phyloP scores from a whole-genome alignment of 2,113 vertebrate species.

The Sardina pilchardus region DNA sequence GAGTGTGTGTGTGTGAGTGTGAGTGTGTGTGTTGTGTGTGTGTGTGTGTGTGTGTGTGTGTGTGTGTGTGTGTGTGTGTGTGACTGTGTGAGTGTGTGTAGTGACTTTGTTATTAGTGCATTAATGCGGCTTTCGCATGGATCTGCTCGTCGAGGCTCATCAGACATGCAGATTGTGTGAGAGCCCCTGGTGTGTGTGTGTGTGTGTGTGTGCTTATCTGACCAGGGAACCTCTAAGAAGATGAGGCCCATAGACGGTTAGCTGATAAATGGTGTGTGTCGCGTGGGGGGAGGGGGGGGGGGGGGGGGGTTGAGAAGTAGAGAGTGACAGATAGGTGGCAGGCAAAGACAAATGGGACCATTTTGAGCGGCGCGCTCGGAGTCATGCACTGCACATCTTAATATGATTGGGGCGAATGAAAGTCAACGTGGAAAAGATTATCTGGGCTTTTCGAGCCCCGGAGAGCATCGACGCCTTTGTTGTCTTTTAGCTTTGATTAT shows the following conservation, averaged over 20 bases:
- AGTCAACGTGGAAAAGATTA: slow-evolving; percentile 6
- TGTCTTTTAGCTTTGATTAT: neutral
- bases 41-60: neutral
- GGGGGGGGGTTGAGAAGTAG: neutral
- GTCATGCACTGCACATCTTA: slow-evolving; percentile 20
- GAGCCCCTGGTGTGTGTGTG: neutral
- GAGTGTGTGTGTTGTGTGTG: neutral
- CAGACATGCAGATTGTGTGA: neutral
- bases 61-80: neutral
- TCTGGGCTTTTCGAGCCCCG: neutral
- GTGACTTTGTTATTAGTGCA: neutral
- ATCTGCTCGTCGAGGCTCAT: neutral
- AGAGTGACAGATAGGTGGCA: slow-evolving; percentile 36
- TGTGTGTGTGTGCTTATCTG: slow-evolving; percentile 18
- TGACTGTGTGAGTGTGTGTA: neutral
- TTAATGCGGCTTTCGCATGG: neutral
- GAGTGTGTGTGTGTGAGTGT: neutral
- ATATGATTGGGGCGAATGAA: slow-evolving; percentile 28
- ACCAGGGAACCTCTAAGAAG: neutral
- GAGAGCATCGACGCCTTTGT: neutral
- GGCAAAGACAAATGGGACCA: slow-evolving; percentile 31
- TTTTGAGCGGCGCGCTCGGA: slow-evolving; percentile 27
- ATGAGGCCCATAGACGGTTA: slow-evolving; percentile 15
- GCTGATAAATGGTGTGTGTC: slow-evolving; percentile 39
- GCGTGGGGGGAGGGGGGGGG: slow-evolving; percentile 1